Conservation (phyloP, 1,140 invertebrate species). For the Protaetia brevitarsis region DNA sequence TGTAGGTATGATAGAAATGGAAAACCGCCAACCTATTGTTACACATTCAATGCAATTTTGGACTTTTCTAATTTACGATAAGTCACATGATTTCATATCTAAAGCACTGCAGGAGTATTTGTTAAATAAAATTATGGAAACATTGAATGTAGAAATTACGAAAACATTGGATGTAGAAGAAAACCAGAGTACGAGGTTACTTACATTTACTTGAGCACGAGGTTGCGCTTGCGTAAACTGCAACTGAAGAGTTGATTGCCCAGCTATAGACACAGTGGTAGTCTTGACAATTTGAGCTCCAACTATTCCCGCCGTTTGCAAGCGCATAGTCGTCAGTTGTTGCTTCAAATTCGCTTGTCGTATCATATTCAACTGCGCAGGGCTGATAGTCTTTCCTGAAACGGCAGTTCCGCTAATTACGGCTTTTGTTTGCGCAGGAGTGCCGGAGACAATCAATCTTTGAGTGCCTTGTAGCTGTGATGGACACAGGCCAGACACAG, state of each 20-base stretch:
- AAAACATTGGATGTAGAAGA: constrained; percentile 6
- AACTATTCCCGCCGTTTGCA: constrained; percentile 42
- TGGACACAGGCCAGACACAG: constrained; percentile 47
- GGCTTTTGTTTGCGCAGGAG: constrained; percentile 43
- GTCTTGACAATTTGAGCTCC: constrained; percentile 47
- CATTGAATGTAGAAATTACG: too few relatives aligned
- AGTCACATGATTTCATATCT: too few relatives aligned
- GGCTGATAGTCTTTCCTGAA: constrained; percentile 52
- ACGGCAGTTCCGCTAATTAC: constrained; percentile 50
- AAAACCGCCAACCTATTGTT: too few relatives aligned
- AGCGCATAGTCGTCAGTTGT: constrained; percentile 38
- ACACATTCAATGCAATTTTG: too few relatives aligned
- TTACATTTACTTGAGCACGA: constrained; percentile 27
- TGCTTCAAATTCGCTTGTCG: constrained; percentile 48
- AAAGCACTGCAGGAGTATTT: too few relatives aligned
- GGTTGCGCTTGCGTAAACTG: constrained; percentile 47
- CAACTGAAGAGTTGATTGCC: constrained; percentile 42
- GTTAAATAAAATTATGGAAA: too few relatives aligned
- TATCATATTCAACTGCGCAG: constrained; percentile 52
- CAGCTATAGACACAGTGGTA: constrained; percentile 43
- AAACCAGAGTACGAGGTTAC: neutral
- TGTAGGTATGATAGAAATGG: too few relatives aligned
- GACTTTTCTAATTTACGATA: too few relatives aligned
- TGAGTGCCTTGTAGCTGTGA: constrained; percentile 52
- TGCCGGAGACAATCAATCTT: constrained; percentile 51